These are phyloP conservation scores for Pygocentrus nattereri DNA, from an alignment of 2,797 vertebrate species.

Conservation along the genomic window DNA sequence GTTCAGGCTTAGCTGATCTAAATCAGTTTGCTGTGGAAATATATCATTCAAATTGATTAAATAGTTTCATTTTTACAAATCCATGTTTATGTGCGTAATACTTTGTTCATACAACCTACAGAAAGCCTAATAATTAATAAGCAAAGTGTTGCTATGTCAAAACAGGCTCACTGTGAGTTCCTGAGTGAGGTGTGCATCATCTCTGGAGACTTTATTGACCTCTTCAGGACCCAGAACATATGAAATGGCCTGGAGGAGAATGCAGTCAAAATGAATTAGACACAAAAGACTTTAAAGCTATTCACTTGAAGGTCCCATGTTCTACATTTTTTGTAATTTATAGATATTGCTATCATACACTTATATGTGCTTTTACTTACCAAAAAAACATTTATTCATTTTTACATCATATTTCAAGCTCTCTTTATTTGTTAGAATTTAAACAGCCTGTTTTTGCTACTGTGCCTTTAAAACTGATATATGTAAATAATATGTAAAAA, in stretches of 20 bases:
- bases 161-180: constrained; percentile 79
- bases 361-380: too few species aligned
- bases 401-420: background rate
- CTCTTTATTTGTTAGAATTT: too few species aligned
- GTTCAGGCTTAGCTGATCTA: constrained; percentile 84
- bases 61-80: background rate
- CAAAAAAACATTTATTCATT: background rate
- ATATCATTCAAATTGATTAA: background rate
- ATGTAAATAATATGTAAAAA: too few species aligned
- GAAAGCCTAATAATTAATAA: background rate
- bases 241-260: constrained; percentile 83
- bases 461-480: too few species aligned
- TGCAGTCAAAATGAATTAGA: background rate
- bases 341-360: background rate
- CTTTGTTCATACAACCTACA: background rate
- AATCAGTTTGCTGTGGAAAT: constrained; percentile 62
- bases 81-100: background rate
- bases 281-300: background rate
- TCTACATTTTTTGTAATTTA: background rate
- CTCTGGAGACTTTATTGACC: constrained; percentile 75
- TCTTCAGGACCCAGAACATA: constrained; percentile 84
- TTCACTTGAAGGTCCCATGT: too few species aligned
- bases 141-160: background rate
- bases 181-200: constrained; percentile 80
- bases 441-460: too few species aligned